Evolutionary conservation across 2,113 vertebrate genomes (phyloP).

Genomic region (Hemiprocne comata): DNA sequence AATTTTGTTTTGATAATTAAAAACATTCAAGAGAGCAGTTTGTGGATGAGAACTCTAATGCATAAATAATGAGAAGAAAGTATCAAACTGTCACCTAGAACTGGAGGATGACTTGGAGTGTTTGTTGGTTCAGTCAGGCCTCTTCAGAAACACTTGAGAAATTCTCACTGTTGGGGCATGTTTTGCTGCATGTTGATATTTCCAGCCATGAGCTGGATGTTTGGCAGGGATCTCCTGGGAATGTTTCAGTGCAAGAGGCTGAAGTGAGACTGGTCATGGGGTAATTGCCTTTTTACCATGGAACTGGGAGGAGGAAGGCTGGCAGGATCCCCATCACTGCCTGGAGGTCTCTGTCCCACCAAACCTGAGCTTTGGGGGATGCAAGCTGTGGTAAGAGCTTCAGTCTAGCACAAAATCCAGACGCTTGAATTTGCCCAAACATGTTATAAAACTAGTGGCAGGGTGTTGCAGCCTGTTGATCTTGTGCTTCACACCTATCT

Average conservation of each 20-base stretch:
- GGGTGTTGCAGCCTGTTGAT: background rate
- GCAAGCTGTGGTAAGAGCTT: background rate
- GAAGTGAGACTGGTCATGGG: background rate
- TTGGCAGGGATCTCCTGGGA: background rate
- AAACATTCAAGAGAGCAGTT: slow-evolving; percentile 40
- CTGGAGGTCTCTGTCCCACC: background rate
- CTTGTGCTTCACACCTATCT: background rate
- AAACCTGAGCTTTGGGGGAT: background rate
- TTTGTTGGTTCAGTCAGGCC: background rate
- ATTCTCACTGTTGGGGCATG: background rate
- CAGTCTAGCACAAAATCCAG: background rate
- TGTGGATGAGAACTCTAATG: background rate
- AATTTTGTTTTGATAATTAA: slow-evolving; percentile 55
- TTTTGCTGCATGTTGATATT: background rate
- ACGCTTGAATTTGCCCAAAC: background rate
- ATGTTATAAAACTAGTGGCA: background rate
- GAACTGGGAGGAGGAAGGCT: background rate
- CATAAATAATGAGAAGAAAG: background rate
- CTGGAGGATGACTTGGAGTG: background rate
- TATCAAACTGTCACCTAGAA: background rate
- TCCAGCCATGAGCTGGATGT: background rate
- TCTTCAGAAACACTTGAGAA: background rate
- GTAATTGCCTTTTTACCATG: background rate
- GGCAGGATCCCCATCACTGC: background rate
- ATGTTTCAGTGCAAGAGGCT: background rate